Conservation (phyloP, 2,113 vertebrate species). For the Raphicerus campestris region DNA sequence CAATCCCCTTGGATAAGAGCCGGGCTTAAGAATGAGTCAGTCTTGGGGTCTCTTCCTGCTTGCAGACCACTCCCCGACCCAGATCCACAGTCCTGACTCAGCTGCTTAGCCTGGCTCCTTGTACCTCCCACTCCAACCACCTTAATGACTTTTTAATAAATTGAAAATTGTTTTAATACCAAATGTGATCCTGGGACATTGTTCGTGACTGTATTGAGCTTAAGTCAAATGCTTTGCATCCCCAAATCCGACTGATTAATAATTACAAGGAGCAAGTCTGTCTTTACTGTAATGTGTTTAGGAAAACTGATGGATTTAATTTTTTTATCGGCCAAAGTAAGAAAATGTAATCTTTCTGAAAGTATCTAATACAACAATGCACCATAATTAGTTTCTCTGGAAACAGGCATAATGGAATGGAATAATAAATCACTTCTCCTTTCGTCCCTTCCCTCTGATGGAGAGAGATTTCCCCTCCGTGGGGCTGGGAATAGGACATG, state of each 20-base stretch:
- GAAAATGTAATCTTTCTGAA: conserved; percentile 89
- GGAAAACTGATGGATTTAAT: conserved; percentile 89
- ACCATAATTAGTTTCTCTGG: conserved; percentile 87
- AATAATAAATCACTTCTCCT: conserved; percentile 86
- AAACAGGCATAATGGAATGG: conserved; percentile 85
- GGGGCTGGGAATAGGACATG: conserved; percentile 60
- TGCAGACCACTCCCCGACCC: neutral
- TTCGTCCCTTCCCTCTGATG: conserved; percentile 80
- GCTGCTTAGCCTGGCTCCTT: conserved; percentile 69
- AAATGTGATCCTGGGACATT: conserved; percentile 83
- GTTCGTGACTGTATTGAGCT: conserved; percentile 84
- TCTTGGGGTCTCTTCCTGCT: neutral
- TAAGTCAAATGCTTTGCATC: conserved; percentile 84
- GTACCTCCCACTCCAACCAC: conserved; percentile 56
- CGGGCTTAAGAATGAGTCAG: neutral
- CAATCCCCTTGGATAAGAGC: neutral
- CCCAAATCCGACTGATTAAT: conserved; percentile 86
- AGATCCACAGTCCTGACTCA: conserved; percentile 39
- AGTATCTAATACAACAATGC: conserved; percentile 88
- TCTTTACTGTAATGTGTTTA: conserved; percentile 86
- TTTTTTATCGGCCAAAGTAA: conserved; percentile 88
- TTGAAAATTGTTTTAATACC: conserved; percentile 86
- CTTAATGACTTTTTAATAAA: conserved; percentile 84
- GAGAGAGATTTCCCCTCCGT: conserved; percentile 78
- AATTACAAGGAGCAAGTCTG: conserved; percentile 85